phyloP scores from a whole-genome alignment of 2,113 vertebrate genomes.

The Coregonus clupeaformis region DNA sequence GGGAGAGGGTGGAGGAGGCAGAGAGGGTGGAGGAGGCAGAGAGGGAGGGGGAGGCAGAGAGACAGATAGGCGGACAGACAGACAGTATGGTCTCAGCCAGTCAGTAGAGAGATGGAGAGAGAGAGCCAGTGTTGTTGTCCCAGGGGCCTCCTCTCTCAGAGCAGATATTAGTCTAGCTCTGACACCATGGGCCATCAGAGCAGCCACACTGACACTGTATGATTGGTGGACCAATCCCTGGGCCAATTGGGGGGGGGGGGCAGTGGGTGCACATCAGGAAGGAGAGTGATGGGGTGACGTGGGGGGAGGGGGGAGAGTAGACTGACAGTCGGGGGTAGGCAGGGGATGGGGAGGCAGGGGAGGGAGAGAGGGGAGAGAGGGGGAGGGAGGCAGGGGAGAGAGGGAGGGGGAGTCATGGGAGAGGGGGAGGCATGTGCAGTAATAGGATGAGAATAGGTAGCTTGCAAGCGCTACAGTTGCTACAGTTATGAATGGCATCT shows the following conservation, averaged over 20 bases:
- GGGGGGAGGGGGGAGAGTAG: neutral
- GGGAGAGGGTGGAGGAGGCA: too few species aligned
- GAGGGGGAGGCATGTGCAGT: neutral
- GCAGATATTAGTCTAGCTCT: conserved; percentile 65
- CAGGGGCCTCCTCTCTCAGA: conserved; percentile 52
- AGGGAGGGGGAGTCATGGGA: neutral
- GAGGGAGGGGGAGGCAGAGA: too few species aligned
- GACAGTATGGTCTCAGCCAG: neutral
- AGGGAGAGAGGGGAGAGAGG: rapidly evolving
- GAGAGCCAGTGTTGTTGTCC: conserved; percentile 43
- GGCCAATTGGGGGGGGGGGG: conserved; percentile 31
- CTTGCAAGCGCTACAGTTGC: neutral
- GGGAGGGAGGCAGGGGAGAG: too few species aligned
- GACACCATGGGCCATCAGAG: conserved; percentile 73
- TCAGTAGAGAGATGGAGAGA: conserved; percentile 21
- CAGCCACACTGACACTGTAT: conserved; percentile 66
- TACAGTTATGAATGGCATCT: conserved; percentile 27
- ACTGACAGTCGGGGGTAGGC: neutral
- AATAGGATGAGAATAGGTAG: conserved; percentile 5
- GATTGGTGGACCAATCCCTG: conserved; percentile 68
- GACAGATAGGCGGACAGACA: neutral
- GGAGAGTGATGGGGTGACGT: neutral
- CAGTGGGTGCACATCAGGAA: neutral
- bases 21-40: too few species aligned
- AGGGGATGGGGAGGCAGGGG: too few species aligned